Evolutionary conservation across 2,113 vertebrate species (phyloP), one percentile per base, ranked within the genome.

Genomic region (Meles meles): DNA sequence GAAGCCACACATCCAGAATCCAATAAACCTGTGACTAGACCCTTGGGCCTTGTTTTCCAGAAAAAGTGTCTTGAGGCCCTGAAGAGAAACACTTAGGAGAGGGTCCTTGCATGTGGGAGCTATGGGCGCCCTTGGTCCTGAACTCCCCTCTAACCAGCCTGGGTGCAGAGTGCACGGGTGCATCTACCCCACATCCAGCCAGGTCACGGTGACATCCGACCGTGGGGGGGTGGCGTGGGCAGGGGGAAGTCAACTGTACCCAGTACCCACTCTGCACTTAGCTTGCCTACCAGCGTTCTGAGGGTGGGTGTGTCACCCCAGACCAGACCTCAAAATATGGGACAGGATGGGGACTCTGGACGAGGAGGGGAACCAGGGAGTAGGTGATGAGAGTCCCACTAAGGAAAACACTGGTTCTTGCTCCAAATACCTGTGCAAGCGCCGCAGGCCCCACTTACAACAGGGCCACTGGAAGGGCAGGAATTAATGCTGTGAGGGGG

Each of bases 1-100:
- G n/a, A 94, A 93, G 76, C 31, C 39, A 44, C 47, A 49, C 47
- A 12, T 34, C 15, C 67, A 63, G 29, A 79, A 29, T 29, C 52
- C 65, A 98, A 97, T 98, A 98, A 98, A 98, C 59, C 17, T 49
- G 65, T 81, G 55, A 65, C 10, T 37, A 80, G 37, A 91, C 81
- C 18, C 34, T 52, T 18, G 63, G 44, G 89, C 20, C 81, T 97
- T 2, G 0, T 90, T 96, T 89, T 59, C 79, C n/a, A 57, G 55
- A 86, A 44, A 29, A 61, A 55, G 47, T 15, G 11, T 7, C 3
- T 6, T 25, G 77, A 88, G 7, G 10, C 39, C 59, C 34, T 39
- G 31, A 42, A 69, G 59, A 49, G 59, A 47, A 18, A 34, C 25
- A 3, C 5, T 25, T 15, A 44, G 6, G 6, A 8, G 44, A 10